phyloP scores from a whole-genome alignment of 2,797 vertebrate genomes.

The Lagocephalus sceleratus region DNA sequence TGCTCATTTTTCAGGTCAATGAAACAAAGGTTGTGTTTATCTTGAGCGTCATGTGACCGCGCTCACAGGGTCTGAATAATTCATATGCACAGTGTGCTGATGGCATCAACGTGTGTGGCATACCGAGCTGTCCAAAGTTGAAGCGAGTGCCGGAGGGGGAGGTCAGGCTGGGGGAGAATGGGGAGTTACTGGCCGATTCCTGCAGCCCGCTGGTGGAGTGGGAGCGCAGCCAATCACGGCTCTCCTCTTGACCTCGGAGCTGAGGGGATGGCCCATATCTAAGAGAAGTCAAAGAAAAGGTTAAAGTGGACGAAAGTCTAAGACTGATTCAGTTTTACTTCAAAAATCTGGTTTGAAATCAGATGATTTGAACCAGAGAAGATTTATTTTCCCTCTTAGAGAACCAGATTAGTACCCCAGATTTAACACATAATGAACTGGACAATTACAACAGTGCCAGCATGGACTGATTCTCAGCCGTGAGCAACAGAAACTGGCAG shows the following conservation, averaged over 20 bases:
- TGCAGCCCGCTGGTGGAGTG: slow-evolving; percentile 93
- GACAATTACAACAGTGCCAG: slow-evolving; percentile 30
- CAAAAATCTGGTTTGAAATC: too few species aligned
- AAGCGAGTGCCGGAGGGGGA: slow-evolving; percentile 94
- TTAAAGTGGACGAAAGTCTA: slow-evolving; percentile 7
- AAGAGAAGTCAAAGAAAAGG: slow-evolving; percentile 26
- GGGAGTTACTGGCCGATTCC: slow-evolving; percentile 88
- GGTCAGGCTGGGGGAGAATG: slow-evolving; percentile 94
- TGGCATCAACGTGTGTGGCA: slow-evolving; percentile 8
- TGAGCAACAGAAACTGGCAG: slow-evolving; percentile 44
- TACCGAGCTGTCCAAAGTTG: slow-evolving; percentile 94
- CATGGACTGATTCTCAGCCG: slow-evolving; percentile 32
- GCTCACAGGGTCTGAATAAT: background rate
- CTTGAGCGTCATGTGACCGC: background rate
- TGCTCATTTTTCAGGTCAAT: background rate
- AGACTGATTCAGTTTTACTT: too few species aligned
- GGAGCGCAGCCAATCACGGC: slow-evolving; percentile 95
- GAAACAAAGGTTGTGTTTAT: too few species aligned
- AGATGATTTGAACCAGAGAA: slow-evolving; percentile 1
- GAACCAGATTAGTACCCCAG: slow-evolving; percentile 35
- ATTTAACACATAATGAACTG: slow-evolving; percentile 35
- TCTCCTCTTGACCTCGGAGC: slow-evolving; percentile 88
- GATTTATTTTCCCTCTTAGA: slow-evolving; percentile 23
- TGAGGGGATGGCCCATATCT: slow-evolving; percentile 92
- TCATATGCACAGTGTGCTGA: background rate